Conservation (phyloP, 2,888 invertebrate species). For the Meteorus cinctellus region DNA sequence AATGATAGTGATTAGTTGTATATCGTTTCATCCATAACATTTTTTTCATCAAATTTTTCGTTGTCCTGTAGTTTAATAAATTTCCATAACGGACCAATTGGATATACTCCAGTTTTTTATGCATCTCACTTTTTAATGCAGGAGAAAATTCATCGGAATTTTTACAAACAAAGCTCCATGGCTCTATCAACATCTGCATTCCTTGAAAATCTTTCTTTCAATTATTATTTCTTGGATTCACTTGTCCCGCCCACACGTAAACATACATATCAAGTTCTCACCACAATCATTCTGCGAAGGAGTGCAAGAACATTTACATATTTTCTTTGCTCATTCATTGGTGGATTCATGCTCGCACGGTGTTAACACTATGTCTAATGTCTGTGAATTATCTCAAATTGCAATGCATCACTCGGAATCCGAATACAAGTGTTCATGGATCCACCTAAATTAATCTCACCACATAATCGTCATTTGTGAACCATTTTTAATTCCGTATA, state of each 20-base stretch:
- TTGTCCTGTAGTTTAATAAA: constrained; percentile 58
- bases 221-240: not conserved
- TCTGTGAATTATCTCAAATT: not conserved
- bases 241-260: not conserved
- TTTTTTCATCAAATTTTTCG: constrained; percentile 54
- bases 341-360: constrained; percentile 26
- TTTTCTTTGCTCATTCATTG: not conserved
- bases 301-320: constrained; percentile 1
- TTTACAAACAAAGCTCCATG: not conserved
- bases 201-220: constrained; percentile 6
- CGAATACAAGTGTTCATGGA: constrained; percentile 20
- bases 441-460: constrained; percentile 36
- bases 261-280: not conserved
- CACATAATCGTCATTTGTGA: constrained; percentile 48
- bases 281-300: not conserved
- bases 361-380: constrained; percentile 1
- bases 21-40: constrained; percentile 51
- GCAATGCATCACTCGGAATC: not conserved
- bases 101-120: constrained; percentile 62
- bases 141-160: constrained; percentile 57
- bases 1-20: constrained; percentile 41
- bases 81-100: constrained; percentile 67
- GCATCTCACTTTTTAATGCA: constrained; percentile 49
- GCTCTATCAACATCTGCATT: constrained; percentile 15
- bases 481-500: constrained; percentile 18